Conservation (phyloP, 2,888 invertebrate species). For the Pocota personata region DNA sequence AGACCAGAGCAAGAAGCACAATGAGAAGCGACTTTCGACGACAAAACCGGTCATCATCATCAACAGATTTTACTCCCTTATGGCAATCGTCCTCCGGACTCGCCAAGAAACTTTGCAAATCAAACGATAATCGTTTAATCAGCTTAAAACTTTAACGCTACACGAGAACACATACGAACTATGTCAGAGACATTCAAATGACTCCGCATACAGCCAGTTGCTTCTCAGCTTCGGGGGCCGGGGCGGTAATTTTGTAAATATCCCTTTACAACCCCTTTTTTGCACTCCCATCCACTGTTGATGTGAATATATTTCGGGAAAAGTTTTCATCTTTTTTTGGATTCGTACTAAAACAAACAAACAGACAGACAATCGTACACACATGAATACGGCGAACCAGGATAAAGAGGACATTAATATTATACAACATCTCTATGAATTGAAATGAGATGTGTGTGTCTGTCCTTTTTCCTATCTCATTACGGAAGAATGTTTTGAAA, state of each 20-base stretch:
- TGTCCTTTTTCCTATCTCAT: conserved; percentile 33
- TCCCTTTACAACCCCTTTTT: neutral
- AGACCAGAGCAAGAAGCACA: conserved; percentile 15
- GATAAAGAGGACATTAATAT: conserved; percentile 42
- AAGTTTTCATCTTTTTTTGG: conserved; percentile 26
- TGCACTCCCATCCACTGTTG: neutral
- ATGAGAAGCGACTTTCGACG: conserved; percentile 6
- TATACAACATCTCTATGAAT: conserved; percentile 35
- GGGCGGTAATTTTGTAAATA: conserved; percentile 4
- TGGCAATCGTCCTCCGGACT: neutral
- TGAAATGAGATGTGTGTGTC: conserved; percentile 30
- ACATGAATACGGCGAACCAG: neutral
- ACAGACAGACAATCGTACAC: neutral
- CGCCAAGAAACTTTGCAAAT: conserved; percentile 65
- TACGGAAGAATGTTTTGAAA: conserved; percentile 31
- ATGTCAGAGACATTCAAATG: conserved; percentile 23
- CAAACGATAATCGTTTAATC: conserved; percentile 70
- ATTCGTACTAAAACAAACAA: neutral
- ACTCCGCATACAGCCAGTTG: conserved; percentile 18
- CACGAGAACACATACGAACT: conserved; percentile 23
- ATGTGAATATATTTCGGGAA: conserved; percentile 10
- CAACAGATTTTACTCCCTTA: conserved; percentile 6
- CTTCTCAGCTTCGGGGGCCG: conserved; percentile 5
- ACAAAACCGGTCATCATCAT: conserved; percentile 4
- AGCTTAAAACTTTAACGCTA: conserved; percentile 64